Conservation (phyloP, 2,797 vertebrate genomes). For the Carcharodon carcharias region DNA sequence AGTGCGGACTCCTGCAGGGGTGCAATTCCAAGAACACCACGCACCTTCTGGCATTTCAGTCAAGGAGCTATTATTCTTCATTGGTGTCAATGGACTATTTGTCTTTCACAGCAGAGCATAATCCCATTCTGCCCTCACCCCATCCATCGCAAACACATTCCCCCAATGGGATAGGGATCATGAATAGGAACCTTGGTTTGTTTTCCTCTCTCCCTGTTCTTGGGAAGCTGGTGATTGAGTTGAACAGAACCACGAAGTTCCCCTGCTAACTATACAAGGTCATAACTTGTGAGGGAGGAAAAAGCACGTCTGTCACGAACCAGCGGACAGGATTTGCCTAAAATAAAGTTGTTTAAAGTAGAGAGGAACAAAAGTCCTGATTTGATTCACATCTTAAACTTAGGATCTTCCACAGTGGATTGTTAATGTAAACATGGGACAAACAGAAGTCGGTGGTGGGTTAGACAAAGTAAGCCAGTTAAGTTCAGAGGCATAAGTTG, state of each 20-base stretch:
- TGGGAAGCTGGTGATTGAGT: background rate
- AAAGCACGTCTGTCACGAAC: background rate
- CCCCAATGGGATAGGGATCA: background rate
- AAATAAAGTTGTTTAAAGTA: background rate
- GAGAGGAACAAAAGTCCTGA: slow-evolving; percentile 29
- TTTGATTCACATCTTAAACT: slow-evolving; percentile 19
- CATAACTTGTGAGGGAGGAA: background rate
- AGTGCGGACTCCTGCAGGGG: background rate
- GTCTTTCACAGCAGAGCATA: background rate
- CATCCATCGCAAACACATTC: background rate
- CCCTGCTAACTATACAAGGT: background rate
- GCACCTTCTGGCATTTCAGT: background rate
- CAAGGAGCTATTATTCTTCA: background rate
- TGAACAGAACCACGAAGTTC: background rate
- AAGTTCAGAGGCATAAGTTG: background rate
- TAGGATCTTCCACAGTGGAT: background rate
- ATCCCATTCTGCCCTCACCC: background rate
- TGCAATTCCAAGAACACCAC: background rate
- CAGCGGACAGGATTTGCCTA: background rate
- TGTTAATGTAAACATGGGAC: slow-evolving; percentile 20
- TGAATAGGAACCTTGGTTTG: background rate
- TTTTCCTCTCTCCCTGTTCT: background rate
- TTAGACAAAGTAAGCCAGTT: slow-evolving; percentile 3
- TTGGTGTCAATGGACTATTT: background rate
- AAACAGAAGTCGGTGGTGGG: background rate